Evolutionary conservation across 2,797 vertebrate species (phyloP), one percentile per base, ranked within the genome.

Genomic region (Acomys russatus): DNA sequence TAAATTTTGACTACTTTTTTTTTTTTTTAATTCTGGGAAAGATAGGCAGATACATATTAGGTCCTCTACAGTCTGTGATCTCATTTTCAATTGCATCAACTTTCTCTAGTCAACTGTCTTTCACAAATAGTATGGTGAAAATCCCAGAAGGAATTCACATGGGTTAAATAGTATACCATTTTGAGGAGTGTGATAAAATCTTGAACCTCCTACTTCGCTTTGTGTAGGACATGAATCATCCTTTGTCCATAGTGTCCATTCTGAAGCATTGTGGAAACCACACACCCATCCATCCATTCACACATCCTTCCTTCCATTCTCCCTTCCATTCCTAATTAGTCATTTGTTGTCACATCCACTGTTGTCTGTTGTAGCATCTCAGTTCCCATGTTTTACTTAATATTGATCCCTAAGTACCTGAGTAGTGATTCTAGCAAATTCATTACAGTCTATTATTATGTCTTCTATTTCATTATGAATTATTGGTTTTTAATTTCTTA

Each of bases 1-100:
- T 94, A 96, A 94, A 97, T 85, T 92, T 97, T 95, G 68, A 94
- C 56, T 94, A 73, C 23, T 76, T 56, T 96, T 96, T 92, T 54
- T 22, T 12, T 83, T 49, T 79, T 91, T 28, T 79, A 68, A 89
- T 54, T 64, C 63, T 14, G 61, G 11, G 51, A 51, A 92, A n/a
- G 79, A 95, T 77, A 88, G 66, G 78, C 22, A 59, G 76, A 70
- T 94, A 83, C 33, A 80, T 44, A 28, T 64, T 10, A n/a, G 3
- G 56, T n/a, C 10, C 17, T 30, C n/a, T 11, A 17, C 9, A 28
- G 10, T 23, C 17, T 25, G 10, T 44, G 3, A 14, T 73, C 23
- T 87, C 14, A 25, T 23, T 71, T 54, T 63, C 54, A 38, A 12
- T 51, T 12, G 2, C 9, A n/a, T 73, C 9, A 33, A 20, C 30